Conservation (phyloP, 1,140 invertebrate species). For the Mizuhopecten yessoensis region DNA sequence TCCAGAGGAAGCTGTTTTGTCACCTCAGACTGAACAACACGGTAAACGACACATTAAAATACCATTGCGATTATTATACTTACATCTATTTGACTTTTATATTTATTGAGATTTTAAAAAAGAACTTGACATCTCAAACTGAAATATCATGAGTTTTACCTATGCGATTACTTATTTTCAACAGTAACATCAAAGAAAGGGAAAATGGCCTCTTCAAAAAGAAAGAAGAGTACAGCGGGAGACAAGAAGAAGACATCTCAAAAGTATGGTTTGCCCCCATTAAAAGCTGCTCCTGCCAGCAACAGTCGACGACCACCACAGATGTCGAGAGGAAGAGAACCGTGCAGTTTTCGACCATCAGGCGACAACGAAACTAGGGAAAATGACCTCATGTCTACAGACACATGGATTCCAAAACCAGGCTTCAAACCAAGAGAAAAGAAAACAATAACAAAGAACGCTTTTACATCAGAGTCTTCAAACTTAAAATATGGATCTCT, state of each 20-base stretch:
- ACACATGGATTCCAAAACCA: neutral
- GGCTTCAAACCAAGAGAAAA: neutral
- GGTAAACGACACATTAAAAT: neutral
- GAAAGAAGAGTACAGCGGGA: neutral
- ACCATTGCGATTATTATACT: too few species aligned
- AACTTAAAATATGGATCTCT: neutral
- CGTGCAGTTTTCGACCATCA: neutral
- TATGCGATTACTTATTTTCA: neutral
- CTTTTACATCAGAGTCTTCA: neutral
- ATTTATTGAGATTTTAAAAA: too few species aligned
- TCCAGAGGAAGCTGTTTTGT: too few species aligned
- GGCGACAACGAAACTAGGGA: neutral
- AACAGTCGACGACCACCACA: neutral
- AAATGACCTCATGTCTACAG: neutral
- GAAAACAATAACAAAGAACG: neutral
- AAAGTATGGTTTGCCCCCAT: slow-evolving; percentile 20
- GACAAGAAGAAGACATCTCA: neutral
- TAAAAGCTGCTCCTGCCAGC: neutral
- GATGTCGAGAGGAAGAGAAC: neutral
- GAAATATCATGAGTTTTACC: neutral
- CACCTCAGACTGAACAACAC: too few species aligned
- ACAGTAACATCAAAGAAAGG: neutral
- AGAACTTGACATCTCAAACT: too few species aligned
- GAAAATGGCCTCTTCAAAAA: neutral
- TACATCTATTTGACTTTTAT: neutral